phyloP scores from a whole-genome alignment of 2,113 vertebrate genomes.

The Odocoileus hemionus region DNA sequence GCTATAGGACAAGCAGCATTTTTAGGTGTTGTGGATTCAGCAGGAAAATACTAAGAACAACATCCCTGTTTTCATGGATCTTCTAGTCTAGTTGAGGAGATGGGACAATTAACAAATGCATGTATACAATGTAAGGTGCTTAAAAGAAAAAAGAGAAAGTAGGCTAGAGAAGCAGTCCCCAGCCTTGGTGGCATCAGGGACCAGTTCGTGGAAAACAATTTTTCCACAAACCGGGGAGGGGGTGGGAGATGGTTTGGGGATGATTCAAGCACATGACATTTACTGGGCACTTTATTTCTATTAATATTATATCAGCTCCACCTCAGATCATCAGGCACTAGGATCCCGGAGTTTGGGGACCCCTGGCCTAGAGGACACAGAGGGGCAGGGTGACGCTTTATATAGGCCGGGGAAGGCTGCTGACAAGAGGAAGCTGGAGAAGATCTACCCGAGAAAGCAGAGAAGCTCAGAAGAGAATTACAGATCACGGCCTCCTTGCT shows the following conservation, averaged over 20 bases:
- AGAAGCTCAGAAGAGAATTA: neutral
- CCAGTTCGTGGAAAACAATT: neutral
- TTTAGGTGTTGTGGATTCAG: neutral
- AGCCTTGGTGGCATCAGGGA: neutral
- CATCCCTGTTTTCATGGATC: neutral
- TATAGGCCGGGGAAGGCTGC: neutral
- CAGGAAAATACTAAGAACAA: neutral
- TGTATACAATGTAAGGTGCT: neutral
- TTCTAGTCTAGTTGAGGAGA: neutral
- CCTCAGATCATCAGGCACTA: neutral
- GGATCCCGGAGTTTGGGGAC: neutral
- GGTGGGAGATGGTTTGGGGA: neutral
- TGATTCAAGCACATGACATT: neutral
- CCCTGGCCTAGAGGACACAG: neutral
- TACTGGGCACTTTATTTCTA: neutral
- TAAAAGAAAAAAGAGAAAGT: neutral
- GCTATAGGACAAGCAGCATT: neutral
- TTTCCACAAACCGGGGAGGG: neutral
- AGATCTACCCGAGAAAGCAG: neutral
- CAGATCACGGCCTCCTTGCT: neutral
- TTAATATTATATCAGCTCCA: neutral
- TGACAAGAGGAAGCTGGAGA: neutral
- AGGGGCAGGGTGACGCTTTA: neutral
- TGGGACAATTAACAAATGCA: neutral
- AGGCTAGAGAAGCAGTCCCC: neutral